phyloP scores from a whole-genome alignment of 1,140 invertebrate species.

The Notospermus geniculatus region DNA sequence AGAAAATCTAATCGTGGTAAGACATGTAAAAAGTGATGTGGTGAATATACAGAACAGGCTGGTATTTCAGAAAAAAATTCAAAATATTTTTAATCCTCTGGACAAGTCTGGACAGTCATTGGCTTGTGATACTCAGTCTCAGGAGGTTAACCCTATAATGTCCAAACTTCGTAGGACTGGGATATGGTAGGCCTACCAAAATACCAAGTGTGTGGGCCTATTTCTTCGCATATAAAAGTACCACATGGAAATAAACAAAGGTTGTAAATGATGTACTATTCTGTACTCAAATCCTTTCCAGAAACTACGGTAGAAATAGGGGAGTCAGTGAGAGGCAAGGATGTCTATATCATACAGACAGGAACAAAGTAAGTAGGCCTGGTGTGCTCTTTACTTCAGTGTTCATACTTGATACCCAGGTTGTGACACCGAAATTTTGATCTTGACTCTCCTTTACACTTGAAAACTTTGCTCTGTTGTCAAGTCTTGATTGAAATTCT shows the following conservation, averaged over 20 bases:
- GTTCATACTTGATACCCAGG: no score
- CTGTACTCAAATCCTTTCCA: conserved; percentile 24
- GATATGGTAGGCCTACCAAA: no score
- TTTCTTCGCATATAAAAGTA: conserved; percentile 8
- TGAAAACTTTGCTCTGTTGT: neutral
- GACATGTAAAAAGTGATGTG: neutral
- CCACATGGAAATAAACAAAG: neutral
- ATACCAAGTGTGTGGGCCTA: neutral
- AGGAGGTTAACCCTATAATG: no score
- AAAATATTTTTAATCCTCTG: neutral
- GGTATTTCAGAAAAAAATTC: neutral
- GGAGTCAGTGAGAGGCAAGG: conserved; percentile 91
- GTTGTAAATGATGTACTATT: neutral
- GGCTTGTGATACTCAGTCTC: no score
- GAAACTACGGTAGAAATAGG: conserved; percentile 95
- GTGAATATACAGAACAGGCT: neutral
- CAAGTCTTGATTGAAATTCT: neutral
- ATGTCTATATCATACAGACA: conserved; percentile 95
- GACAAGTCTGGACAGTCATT: no score
- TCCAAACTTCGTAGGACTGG: no score
- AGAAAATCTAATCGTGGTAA: neutral
- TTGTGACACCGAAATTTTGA: neutral
- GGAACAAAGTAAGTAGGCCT: conserved; percentile 92
- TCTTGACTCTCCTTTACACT: neutral
- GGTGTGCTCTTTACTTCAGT: no score